Conservation (phyloP, 2,797 vertebrate genomes). For the Malacoraja senta region DNA sequence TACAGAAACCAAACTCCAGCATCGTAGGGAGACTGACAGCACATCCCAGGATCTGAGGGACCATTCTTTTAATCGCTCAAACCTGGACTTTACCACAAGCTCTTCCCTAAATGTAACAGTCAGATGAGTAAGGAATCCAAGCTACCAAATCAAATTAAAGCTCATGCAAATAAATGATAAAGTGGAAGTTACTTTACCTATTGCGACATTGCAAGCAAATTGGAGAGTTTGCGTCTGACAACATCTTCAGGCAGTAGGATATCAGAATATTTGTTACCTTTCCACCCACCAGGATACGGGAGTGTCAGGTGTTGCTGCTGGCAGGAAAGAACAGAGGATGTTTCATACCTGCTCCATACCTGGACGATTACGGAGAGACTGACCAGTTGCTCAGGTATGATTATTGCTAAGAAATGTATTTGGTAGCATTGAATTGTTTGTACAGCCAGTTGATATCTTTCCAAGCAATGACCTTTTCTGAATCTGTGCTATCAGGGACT, state of each 20-base stretch:
- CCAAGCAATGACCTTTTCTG: not conserved
- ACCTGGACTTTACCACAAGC: too few relatives aligned
- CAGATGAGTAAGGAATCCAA: too few relatives aligned
- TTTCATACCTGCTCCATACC: slow-evolving; percentile 85
- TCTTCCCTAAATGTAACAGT: too few relatives aligned
- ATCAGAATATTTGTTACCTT: not conserved
- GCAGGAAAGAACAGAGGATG: slow-evolving; percentile 88
- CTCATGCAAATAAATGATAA: too few relatives aligned
- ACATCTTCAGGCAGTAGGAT: not conserved
- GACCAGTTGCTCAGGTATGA: slow-evolving; percentile 85
- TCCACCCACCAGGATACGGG: slow-evolving; percentile 71
- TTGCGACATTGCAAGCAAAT: too few relatives aligned
- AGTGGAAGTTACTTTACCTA: too few relatives aligned
- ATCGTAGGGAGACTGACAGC: too few relatives aligned
- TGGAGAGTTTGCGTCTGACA: not conserved
- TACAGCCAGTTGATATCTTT: not conserved
- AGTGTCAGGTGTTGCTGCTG: slow-evolving; percentile 88
- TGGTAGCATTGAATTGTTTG: not conserved
- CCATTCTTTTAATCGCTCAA: too few relatives aligned
- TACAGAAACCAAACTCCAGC: not conserved
- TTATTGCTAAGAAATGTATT: slow-evolving; percentile 14
- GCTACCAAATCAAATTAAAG: too few relatives aligned
- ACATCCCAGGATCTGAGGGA: too few relatives aligned
- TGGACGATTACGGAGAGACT: slow-evolving; percentile 98
- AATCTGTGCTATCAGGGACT: not conserved